phyloP scores from a whole-genome alignment of 2,888 invertebrate species.

The Hirtodrosophila histrioides region DNA sequence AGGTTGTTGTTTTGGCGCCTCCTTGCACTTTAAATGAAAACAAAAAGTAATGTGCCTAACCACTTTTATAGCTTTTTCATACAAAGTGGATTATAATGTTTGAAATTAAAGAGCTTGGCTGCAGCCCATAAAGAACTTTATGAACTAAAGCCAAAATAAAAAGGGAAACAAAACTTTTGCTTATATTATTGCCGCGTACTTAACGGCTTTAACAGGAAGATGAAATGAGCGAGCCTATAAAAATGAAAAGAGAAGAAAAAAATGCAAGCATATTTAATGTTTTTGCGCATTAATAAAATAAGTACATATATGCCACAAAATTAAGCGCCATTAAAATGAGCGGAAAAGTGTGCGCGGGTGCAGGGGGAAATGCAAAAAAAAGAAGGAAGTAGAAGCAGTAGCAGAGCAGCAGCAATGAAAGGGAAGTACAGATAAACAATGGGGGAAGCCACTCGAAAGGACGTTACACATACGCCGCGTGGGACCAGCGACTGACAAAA shows the following conservation, averaged over 20 bases:
- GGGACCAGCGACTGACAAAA: constrained; percentile 49
- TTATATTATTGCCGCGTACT: constrained; percentile 34
- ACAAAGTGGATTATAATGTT: constrained; percentile 59
- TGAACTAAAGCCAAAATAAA: constrained; percentile 44
- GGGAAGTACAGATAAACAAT: constrained; percentile 54
- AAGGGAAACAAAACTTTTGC: constrained; percentile 22
- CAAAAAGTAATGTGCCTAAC: constrained; percentile 7
- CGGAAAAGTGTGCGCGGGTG: constrained; percentile 10
- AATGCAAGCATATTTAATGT: constrained; percentile 41
- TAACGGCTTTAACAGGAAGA: constrained; percentile 38
- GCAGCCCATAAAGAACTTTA: constrained; percentile 56
- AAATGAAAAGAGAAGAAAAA: background rate
- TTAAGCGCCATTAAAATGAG: constrained; percentile 65
- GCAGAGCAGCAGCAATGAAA: constrained; percentile 7
- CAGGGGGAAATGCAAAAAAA: constrained; percentile 17
- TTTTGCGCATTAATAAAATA: constrained; percentile 71
- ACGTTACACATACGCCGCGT: constrained; percentile 62
- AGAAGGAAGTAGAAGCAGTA: too few species aligned
- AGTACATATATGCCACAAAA: constrained; percentile 54
- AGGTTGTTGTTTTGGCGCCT: constrained; percentile 5
- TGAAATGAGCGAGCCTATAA: constrained; percentile 34
- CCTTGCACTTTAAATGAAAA: constrained; percentile 4
- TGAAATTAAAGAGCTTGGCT: constrained; percentile 44
- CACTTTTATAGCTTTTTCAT: constrained; percentile 44
- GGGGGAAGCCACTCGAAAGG: constrained; percentile 24